Conservation (phyloP, 2,113 vertebrate species). For the Rhineura floridana region DNA sequence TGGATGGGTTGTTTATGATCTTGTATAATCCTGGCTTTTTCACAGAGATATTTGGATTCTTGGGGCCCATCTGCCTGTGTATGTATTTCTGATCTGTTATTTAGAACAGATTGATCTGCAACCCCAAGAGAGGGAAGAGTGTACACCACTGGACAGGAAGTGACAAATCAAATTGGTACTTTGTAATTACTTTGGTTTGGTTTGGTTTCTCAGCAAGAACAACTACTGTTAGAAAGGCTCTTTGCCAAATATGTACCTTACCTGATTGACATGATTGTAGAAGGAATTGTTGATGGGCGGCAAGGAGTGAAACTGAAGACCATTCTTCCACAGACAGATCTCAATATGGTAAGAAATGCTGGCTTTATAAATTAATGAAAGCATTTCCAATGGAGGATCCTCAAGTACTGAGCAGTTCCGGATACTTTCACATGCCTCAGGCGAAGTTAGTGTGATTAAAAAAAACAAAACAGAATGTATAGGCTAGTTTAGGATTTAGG, state of each 20-base stretch:
- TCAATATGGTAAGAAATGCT: constrained; percentile 88
- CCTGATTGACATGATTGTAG: constrained; percentile 88
- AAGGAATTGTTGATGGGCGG: constrained; percentile 86
- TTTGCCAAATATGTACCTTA: constrained; percentile 91
- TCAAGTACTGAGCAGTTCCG: background rate
- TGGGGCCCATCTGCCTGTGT: background rate
- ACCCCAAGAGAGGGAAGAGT: background rate
- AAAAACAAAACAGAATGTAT: too few species aligned
- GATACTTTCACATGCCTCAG: background rate
- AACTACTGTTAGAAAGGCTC: constrained; percentile 74
- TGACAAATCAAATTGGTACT: too few species aligned
- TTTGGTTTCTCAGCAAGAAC: constrained; percentile 72
- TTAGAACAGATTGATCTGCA: too few species aligned
- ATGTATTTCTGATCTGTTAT: too few species aligned
- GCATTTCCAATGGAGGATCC: background rate
- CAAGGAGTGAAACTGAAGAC: constrained; percentile 88
- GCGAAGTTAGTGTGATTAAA: background rate
- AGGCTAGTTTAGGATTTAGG: too few species aligned
- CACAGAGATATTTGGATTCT: background rate
- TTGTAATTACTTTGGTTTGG: background rate
- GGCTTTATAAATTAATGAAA: background rate
- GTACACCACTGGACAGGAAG: background rate
- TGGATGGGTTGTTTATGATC: background rate
- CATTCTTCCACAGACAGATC: constrained; percentile 90
- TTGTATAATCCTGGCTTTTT: background rate